Evolutionary conservation across 2,888 invertebrate genomes (phyloP).

Genomic region (Dichetophora obliterata): DNA sequence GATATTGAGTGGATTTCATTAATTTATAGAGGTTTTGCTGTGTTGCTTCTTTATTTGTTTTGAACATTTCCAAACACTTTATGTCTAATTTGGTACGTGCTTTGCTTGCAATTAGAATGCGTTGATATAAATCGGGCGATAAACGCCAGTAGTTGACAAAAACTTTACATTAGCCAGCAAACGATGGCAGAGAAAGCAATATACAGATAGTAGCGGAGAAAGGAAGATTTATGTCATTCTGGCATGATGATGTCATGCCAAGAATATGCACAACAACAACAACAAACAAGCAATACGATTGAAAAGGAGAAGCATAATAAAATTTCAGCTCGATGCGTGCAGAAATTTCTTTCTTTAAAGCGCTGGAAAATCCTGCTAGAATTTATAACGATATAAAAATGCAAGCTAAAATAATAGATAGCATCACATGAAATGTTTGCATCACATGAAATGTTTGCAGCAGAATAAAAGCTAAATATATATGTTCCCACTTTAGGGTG

Average conservation of each 20-base stretch:
- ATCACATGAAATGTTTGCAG: too few relatives aligned
- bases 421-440: too few relatives aligned
- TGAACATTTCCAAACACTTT: too few relatives aligned
- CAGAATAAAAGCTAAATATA: background rate
- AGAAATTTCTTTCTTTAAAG: background rate
- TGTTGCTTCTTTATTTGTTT: background rate
- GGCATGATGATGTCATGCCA: slow-evolving; percentile 41
- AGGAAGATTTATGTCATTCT: background rate
- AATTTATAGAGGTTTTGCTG: background rate
- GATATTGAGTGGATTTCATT: background rate
- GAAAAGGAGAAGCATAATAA: background rate
- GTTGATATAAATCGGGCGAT: slow-evolving; percentile 11
- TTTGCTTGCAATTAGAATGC: slow-evolving; percentile 34
- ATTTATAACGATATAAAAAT: too few relatives aligned
- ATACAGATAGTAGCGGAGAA: background rate
- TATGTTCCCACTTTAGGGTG: too few relatives aligned
- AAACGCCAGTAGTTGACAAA: background rate
- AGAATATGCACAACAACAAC: slow-evolving; percentile 26
- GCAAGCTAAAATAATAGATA: too few relatives aligned
- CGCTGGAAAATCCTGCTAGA: background rate
- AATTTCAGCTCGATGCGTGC: background rate
- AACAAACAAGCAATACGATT: background rate
- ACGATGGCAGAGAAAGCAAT: background rate
- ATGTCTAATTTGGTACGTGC: slow-evolving; percentile 25
- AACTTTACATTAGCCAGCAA: too few relatives aligned